phyloP scores from a whole-genome alignment of 2,797 vertebrate genomes.

The Sebastes melanostomus region DNA sequence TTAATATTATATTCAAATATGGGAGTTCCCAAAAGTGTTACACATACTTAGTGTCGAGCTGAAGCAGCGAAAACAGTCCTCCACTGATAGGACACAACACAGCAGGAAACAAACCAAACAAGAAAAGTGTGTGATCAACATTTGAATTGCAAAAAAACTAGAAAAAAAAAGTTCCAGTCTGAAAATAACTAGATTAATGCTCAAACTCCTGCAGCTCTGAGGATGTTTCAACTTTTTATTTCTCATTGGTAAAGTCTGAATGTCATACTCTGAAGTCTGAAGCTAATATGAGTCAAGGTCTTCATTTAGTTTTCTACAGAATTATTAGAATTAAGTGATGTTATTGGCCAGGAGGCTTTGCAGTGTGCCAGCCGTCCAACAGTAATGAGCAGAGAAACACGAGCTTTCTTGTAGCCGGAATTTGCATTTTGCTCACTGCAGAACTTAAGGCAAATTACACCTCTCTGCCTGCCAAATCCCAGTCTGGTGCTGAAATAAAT shows the following conservation, averaged over 20 bases:
- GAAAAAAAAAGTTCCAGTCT: not conserved
- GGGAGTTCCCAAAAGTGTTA: not conserved
- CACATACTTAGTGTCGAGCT: not conserved
- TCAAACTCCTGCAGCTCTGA: not conserved
- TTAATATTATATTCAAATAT: not conserved
- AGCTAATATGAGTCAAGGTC: slow-evolving; percentile 7
- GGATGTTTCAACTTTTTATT: not conserved
- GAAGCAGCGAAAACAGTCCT: not conserved
- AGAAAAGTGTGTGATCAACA: slow-evolving; percentile 10
- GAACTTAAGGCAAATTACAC: slow-evolving; percentile 45
- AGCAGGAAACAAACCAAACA: not conserved
- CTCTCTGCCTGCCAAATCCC: slow-evolving; percentile 32
- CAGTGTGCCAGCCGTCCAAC: slow-evolving; percentile 9
- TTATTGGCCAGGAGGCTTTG: slow-evolving; percentile 33
- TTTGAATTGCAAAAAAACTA: not conserved
- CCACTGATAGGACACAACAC: not conserved
- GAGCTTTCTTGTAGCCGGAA: slow-evolving; percentile 23
- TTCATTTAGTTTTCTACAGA: slow-evolving; percentile 14
- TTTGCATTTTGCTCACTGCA: slow-evolving; percentile 49
- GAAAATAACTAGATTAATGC: not conserved
- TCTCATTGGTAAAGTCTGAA: slow-evolving; percentile 8
- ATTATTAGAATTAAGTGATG: slow-evolving; percentile 31
- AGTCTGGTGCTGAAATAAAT: slow-evolving; percentile 13
- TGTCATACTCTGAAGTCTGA: slow-evolving; percentile 11
- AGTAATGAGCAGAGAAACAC: slow-evolving; percentile 39